These are phyloP conservation scores for Sakesphorus luctuosus DNA, from an alignment of 2,113 vertebrate genomes.

Conservation along the genomic window DNA sequence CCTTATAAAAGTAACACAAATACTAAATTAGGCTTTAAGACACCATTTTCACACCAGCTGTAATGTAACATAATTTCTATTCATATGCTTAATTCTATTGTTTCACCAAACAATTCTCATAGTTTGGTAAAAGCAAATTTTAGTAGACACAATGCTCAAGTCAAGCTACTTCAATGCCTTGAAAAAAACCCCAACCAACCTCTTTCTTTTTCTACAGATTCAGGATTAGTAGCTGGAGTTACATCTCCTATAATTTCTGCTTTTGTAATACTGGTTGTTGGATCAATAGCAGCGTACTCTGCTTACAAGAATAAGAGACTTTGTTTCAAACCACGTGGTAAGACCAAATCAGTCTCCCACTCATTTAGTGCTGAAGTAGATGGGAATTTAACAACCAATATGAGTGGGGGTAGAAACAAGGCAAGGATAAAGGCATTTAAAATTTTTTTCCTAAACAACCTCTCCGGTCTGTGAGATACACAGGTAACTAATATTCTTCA, in stretches of 20 bases:
- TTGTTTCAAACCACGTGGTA: conserved; percentile 56
- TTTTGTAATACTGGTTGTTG: conserved; percentile 64
- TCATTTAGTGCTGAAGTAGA: neutral
- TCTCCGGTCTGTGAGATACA: neutral
- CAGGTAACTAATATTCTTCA: neutral
- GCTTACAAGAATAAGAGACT: conserved; percentile 50
- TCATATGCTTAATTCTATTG: neutral
- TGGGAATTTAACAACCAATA: neutral
- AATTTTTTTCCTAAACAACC: neutral
- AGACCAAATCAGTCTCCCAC: neutral
- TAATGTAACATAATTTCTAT: neutral
- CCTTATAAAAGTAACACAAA: neutral
- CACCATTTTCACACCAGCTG: neutral
- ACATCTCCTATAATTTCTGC: conserved; percentile 72
- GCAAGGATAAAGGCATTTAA: neutral
- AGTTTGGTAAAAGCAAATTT: neutral
- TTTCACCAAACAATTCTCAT: neutral
- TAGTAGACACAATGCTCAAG: neutral
- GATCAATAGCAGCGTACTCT: conserved; percentile 25
- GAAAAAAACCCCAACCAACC: neutral
- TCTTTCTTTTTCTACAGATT: conserved; percentile 10
- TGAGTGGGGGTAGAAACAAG: neutral
- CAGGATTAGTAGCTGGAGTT: conserved; percentile 66
- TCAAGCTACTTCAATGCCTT: neutral
- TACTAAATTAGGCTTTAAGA: neutral